phyloP scores from a whole-genome alignment of 2,888 invertebrate genomes.

The Aporophyla nigra region DNA sequence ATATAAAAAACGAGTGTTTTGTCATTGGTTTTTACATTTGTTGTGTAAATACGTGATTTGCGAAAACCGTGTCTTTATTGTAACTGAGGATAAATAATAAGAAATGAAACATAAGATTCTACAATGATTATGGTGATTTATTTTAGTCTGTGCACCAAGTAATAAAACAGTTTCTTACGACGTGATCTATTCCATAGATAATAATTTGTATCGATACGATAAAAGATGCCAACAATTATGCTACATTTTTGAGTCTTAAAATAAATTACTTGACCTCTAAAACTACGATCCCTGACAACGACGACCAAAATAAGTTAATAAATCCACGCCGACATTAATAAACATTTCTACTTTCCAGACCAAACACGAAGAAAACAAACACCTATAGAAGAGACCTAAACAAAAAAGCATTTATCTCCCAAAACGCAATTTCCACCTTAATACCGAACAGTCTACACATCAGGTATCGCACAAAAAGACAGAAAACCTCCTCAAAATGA shows the following conservation, averaged over 20 bases:
- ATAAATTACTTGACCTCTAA: background rate
- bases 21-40: slow-evolving; percentile 11
- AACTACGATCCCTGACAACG: background rate
- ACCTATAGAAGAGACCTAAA: background rate
- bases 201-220: background rate
- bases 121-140: background rate
- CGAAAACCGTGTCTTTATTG: background rate
- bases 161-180: background rate
- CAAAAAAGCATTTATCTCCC: background rate
- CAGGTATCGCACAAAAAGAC: slow-evolving; percentile 59
- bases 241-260: background rate
- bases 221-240: background rate
- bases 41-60: background rate
- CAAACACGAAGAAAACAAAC: slow-evolving; percentile 14
- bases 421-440: slow-evolving; percentile 59
- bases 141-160: background rate
- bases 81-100: background rate
- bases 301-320: background rate
- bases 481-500: slow-evolving; percentile 54
- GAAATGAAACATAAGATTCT: background rate
- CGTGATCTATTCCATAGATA: background rate
- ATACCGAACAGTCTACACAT: slow-evolving; percentile 51
- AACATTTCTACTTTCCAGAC: slow-evolving; percentile 12
- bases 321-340: background rate
- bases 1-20: slow-evolving; percentile 43